Evolutionary conservation across 2,797 vertebrate genomes (phyloP).

Genomic region (Arnoldichthys spilopterus): DNA sequence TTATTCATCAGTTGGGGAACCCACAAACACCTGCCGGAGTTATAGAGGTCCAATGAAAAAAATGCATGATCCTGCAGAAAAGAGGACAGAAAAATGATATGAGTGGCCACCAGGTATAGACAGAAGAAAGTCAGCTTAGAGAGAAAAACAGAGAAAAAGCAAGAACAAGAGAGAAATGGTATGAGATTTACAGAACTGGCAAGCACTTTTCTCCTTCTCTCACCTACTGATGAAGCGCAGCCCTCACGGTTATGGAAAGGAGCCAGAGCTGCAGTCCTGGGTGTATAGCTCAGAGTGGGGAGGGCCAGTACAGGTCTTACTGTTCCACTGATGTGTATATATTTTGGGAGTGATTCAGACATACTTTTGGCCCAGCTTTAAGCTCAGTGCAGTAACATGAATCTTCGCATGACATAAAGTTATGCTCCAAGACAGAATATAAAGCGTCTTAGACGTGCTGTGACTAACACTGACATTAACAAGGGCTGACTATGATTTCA

Average conservation of each 20-base stretch:
- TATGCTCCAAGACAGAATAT: neutral
- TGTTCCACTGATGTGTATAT: conserved; percentile 14
- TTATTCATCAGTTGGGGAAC: conserved; percentile 49
- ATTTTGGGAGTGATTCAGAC: neutral
- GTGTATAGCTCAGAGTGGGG: conserved; percentile 3
- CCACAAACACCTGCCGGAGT: conserved; percentile 16
- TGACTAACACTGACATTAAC: neutral
- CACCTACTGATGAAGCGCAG: conserved; percentile 38
- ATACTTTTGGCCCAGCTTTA: neutral
- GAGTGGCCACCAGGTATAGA: conserved; percentile 10
- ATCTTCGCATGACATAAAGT: neutral
- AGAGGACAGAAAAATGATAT: conserved; percentile 15
- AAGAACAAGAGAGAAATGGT: conserved; percentile 13
- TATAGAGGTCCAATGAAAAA: conserved; percentile 23
- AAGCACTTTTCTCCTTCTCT: conserved; percentile 22
- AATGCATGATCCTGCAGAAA: conserved; percentile 27
- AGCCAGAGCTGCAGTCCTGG: conserved; percentile 26
- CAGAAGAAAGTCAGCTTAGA: neutral
- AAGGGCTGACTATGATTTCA: neutral
- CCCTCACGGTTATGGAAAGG: conserved; percentile 14
- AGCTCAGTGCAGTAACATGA: neutral
- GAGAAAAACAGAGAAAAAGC: neutral
- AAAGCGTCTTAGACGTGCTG: neutral
- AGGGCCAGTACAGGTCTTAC: neutral
- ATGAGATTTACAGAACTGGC: conserved; percentile 29